A percentile compares a stretch with the other conserved stretches of the same genome.
These are phyloP conservation scores for Melozone crissalis DNA, from an alignment of 2,113 vertebrate species.

Conservation along the genomic window DNA sequence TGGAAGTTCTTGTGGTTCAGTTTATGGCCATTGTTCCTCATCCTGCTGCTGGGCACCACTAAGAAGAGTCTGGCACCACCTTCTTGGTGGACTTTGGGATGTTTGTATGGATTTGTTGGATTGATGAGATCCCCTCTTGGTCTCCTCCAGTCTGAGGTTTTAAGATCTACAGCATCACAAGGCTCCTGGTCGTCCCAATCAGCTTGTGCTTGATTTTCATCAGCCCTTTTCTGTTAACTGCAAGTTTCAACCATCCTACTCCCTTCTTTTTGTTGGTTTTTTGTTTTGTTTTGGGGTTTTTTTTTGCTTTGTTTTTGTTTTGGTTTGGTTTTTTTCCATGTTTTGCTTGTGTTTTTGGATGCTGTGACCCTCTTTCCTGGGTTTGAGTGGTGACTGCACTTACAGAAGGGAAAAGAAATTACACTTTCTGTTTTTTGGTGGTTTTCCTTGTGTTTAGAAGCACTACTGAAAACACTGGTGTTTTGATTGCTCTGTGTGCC, in stretches of 20 bases:
- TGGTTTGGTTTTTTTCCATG: too few species aligned
- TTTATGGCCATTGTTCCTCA: background rate
- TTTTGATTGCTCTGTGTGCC: background rate
- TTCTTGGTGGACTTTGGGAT: background rate
- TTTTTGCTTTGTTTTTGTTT: too few species aligned
- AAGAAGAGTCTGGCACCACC: background rate
- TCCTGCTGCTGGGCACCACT: background rate
- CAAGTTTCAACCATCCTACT: background rate
- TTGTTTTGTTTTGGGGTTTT: too few species aligned
- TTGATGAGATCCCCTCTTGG: background rate
- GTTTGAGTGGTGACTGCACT: background rate
- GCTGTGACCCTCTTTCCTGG: background rate
- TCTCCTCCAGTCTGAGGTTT: background rate
- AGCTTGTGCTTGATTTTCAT: background rate
- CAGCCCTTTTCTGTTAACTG: background rate
- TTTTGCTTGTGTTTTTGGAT: background rate
- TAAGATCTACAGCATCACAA: background rate
- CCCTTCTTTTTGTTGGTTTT: too few species aligned
- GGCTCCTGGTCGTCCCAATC: background rate
- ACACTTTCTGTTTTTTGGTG: background rate
- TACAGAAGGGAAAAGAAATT: background rate
- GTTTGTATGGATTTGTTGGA: background rate
- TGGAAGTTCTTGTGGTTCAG: background rate
- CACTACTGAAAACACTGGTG: rapidly evolving
- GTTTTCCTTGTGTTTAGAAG: background rate